Percentiles rank a stretch among this genome's conserved stretches.
Conservation (phyloP, 1,140 invertebrate genomes). For the Chrysopa pallens region DNA sequence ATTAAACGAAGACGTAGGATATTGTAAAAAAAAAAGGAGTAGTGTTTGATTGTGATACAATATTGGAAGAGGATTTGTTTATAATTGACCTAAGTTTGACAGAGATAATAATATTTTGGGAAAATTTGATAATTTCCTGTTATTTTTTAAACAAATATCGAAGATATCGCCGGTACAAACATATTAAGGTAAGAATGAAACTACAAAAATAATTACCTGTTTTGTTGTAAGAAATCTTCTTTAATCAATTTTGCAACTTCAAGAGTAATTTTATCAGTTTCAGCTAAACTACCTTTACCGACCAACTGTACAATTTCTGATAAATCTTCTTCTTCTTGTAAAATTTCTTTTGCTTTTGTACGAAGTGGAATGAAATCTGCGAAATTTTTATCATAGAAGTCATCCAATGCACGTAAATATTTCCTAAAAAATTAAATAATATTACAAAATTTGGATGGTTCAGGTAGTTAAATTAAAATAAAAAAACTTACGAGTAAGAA, state of each 20-base stretch:
- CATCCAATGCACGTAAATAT: slow-evolving; percentile 94
- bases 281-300: slow-evolving; percentile 95
- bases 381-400: slow-evolving; percentile 99
- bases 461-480: slow-evolving; percentile 1
- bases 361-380: slow-evolving; percentile 92
- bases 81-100: too few relatives aligned
- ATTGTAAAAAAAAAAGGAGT: too few relatives aligned
- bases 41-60: too few relatives aligned
- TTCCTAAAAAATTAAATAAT: slow-evolving; percentile 52
- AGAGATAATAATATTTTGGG: too few relatives aligned
- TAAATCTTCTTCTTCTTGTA: slow-evolving; percentile 97
- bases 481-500: slow-evolving; percentile 58
- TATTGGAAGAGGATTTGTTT: too few relatives aligned
- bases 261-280: slow-evolving; percentile 97
- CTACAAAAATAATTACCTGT: slow-evolving; percentile 42
- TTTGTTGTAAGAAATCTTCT: slow-evolving; percentile 99
- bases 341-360: slow-evolving; percentile 89
- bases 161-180: too few relatives aligned
- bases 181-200: too few relatives aligned
- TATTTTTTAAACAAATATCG: too few relatives aligned
- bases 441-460: neutral
- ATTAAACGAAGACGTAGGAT: too few relatives aligned
- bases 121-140: too few relatives aligned
- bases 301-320: slow-evolving; percentile 99
- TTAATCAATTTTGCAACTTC: slow-evolving; percentile 97